Base-by-base conservation (phyloP, 2,797 vertebrate species). In the Borostomias antarcticus region DNA sequence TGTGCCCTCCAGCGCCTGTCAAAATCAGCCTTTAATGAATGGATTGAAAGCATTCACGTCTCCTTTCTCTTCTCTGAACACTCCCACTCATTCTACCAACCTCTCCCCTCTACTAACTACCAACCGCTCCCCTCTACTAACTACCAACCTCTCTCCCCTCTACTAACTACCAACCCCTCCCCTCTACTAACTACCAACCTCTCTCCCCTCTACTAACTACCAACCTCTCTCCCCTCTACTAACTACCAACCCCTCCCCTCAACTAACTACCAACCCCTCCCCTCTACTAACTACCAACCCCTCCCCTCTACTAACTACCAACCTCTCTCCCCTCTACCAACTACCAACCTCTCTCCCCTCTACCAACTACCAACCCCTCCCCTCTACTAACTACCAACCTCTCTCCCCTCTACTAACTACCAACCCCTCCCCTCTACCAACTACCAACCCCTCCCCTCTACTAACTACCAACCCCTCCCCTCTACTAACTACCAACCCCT, bases 401-500 rank as follows among this genome's bases (percentile, higher is more conserved):
- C 47, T 59, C 26, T 1, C 19, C 26, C 30, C 17, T 13, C 19
- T 29, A 2, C 79, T 98, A 96, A 94, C 92, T 81, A 89, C 91
- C 70, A 86, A 94, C 76, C 91, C 93, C n/a, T n/a, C n/a, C n/a
- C n/a, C n/a, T n/a, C n/a, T n/a, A n/a, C n/a, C n/a, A n/a, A n/a
- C n/a, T n/a, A n/a, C n/a, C n/a, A n/a, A 56, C 29, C 58, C 8
- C n/a, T 48, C 5, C 4, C 5, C 4, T 13, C 19, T 48, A 5
- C 15, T n/a, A n/a, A 17, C 15, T 48, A 5, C 45, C 1, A 5
- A 54, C 26, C 60, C 13, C 45, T 48, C 2, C 4, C 15, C n/a
- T 4, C n/a, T 48, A n/a, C 15, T 5, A n/a, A 48, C 1, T 48
- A 10, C n/a, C 2, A 2, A 53, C 26, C 60, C 28, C 30, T 65